A percentile compares a stretch with the other conserved stretches of the same genome.
These are phyloP conservation scores for Holothuria glaberrima DNA, from an alignment of 35 echinoderm and acorn worm species.

Conservation along the genomic window DNA sequence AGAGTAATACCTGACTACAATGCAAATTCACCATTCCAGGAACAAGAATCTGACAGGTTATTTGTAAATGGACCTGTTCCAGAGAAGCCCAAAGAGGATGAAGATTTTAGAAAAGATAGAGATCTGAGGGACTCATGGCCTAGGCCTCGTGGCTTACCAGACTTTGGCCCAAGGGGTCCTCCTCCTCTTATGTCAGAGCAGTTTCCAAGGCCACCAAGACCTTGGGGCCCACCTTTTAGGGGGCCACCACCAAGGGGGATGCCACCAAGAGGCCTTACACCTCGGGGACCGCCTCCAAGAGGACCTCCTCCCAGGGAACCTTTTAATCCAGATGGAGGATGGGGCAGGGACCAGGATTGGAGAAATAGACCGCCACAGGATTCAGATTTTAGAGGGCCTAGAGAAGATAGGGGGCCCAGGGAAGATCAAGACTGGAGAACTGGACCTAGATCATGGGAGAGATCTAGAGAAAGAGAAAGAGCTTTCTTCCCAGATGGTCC, in stretches of 20 bases:
- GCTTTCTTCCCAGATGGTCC: constrained; percentile 43
- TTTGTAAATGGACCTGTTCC: constrained; percentile 35
- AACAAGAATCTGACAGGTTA: neutral
- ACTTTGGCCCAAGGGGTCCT: constrained; percentile 47
- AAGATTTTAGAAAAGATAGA: constrained; percentile 53
- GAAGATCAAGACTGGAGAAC: constrained; percentile 63
- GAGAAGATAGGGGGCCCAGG: constrained; percentile 43
- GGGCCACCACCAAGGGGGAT: constrained; percentile 60
- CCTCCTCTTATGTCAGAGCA: constrained; percentile 6
- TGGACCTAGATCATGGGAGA: constrained; percentile 46
- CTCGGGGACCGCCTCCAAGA: constrained; percentile 39
- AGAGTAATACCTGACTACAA: constrained; percentile 52
- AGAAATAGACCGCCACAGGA: constrained; percentile 48
- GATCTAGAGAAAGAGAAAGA: constrained; percentile 37
- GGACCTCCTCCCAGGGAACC: constrained; percentile 43
- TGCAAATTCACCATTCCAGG: constrained; percentile 41
- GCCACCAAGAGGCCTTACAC: constrained; percentile 56
- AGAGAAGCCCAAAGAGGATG: constrained; percentile 22
- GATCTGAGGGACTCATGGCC: constrained; percentile 50
- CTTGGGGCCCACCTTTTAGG: constrained; percentile 57
- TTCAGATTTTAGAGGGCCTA: constrained; percentile 41
- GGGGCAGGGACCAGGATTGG: constrained; percentile 52
- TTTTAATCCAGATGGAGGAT: constrained; percentile 49
- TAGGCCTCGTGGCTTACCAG: constrained; percentile 4
- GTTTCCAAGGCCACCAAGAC: constrained; percentile 25